Base-by-base conservation (phyloP, 2,113 vertebrate species). In the Heterocephalus glaber region DNA sequence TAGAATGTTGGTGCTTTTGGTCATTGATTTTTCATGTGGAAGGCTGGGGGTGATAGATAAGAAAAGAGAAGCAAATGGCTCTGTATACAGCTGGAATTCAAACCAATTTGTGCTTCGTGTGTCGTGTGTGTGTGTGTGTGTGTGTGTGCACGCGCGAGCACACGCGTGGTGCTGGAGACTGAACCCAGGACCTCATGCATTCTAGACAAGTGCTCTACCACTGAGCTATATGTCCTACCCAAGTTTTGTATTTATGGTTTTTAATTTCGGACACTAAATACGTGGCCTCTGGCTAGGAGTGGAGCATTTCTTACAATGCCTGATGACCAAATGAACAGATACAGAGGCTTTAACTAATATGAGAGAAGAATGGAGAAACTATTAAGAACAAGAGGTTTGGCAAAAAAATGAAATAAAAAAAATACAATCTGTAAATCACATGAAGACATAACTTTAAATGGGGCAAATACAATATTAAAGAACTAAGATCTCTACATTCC, bases 251-350 rank as follows among this genome's bases (percentile, higher is more conserved):
- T 79, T 70, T 91, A 61, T 60, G 4, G 10, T 63, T 86, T 89
- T 87, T 82, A 17, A 86, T 60, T 87, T 93, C 61, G 89, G 47
- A 94, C 52, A 52, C 41, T 65, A 72, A 77, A 74, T 92, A 19
- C 35, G 72, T 12, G 16, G 11, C 47, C 77, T 84, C 14, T 90
- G 47, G 66, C 26, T 85, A 49, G 30, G 22, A 72, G 9, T 56
- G 3, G 77, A 63, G 9, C 63, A 52, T 66, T 24, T 44, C 41
- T 81, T 63, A n/a, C 24, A 70, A 9, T 60, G 38, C 12, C 74
- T 77, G 6, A 54, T 52, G 60, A 83, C 22, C 60, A 68, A 24
- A 76, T 82, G 58, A 93, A 38, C 49, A 81, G 41, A 65, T 72
- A 49, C 41, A 16, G 19, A 47, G 38, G 38, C n/a, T 72, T 90